Evolutionary conservation across 2,113 vertebrate species (phyloP).

Genomic region (Pseudonaja textilis): DNA sequence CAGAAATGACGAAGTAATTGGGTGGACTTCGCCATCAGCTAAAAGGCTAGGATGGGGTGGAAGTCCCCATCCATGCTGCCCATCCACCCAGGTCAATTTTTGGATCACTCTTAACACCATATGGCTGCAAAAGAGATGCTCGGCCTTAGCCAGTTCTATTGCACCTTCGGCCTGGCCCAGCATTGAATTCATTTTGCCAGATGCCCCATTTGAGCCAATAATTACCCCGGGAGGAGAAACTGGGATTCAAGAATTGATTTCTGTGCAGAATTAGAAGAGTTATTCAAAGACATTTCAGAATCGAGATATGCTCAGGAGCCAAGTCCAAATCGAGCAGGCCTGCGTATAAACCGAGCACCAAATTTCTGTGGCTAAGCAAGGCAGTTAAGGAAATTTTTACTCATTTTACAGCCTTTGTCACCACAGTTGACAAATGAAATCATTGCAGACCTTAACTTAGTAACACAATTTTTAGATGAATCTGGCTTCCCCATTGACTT

Average conservation of each 20-base stretch:
- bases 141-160: background rate
- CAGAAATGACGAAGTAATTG: background rate
- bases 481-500: background rate
- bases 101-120: background rate
- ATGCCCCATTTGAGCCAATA: background rate
- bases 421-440: background rate
- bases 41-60: background rate
- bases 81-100: background rate
- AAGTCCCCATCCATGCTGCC: background rate
- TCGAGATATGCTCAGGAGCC: background rate
- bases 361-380: background rate
- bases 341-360: background rate
- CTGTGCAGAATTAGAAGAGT: background rate
- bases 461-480: background rate
- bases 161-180: background rate
- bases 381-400: background rate
- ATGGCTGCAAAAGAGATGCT: background rate
- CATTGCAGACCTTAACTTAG: background rate
- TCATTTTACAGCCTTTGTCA: fast-evolving
- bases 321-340: background rate
- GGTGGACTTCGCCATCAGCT: background rate
- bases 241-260: background rate
- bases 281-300: background rate
- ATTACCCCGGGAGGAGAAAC: background rate
- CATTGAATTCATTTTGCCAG: background rate